Evolutionary conservation across 2,113 vertebrate genomes (phyloP).

Genomic region (Suncus etruscus): DNA sequence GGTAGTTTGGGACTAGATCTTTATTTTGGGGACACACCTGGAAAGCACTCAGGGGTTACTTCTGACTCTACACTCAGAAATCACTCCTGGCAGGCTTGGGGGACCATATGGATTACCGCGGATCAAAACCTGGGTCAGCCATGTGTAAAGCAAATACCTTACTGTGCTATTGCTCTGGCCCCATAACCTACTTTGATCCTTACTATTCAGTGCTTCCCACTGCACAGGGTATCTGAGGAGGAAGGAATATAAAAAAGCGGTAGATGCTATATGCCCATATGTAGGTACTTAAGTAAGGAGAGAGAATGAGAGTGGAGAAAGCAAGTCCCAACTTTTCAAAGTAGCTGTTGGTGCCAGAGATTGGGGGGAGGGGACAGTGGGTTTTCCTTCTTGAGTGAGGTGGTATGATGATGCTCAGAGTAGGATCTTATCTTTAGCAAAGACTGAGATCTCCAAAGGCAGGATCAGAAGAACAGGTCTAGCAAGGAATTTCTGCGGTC

Average conservation of each 20-base stretch:
- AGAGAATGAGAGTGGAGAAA: neutral
- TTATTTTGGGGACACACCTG: neutral
- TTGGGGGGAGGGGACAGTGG: neutral
- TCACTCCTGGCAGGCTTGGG: too few species aligned
- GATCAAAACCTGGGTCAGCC: too few species aligned
- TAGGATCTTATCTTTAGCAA: neutral
- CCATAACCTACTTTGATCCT: neutral
- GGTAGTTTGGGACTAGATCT: neutral
- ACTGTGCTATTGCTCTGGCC: too few species aligned
- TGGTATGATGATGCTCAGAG: neutral
- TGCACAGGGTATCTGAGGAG: neutral
- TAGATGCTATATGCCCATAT: slow-evolving; percentile 1
- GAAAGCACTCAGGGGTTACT: too few species aligned
- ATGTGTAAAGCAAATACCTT: too few species aligned
- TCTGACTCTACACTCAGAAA: too few species aligned
- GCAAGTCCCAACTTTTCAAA: neutral
- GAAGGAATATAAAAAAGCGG: neutral
- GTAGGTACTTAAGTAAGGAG: slow-evolving; percentile 3
- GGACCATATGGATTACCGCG: too few species aligned
- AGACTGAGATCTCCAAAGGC: neutral
- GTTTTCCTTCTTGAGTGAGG: neutral
- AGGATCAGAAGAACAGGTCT: neutral
- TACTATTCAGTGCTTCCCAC: neutral
- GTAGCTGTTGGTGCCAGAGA: neutral
- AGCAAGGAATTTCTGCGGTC: neutral